These are phyloP conservation scores for Thymelicus sylvestris DNA, from an alignment of 2,888 invertebrate species.

Conservation along the genomic window DNA sequence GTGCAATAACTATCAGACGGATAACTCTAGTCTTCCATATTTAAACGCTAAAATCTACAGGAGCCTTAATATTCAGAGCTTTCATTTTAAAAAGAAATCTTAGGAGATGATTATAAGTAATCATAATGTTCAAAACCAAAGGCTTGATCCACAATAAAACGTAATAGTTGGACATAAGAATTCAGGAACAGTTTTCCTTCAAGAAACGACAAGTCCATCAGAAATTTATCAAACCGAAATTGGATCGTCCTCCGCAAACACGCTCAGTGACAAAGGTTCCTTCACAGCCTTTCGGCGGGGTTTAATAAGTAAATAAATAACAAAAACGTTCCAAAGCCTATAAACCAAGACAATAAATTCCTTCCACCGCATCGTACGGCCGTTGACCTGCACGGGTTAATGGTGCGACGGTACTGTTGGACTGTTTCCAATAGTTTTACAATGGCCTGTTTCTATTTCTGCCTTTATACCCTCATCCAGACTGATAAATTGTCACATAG, in stretches of 20 bases:
- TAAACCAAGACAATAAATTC: slow-evolving; percentile 25
- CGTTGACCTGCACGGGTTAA: slow-evolving; percentile 27
- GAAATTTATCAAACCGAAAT: slow-evolving; percentile 1
- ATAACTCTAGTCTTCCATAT: too few species aligned
- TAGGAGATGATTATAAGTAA: too few species aligned
- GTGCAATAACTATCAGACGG: too few species aligned
- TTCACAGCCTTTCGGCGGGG: background rate
- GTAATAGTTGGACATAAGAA: too few species aligned
- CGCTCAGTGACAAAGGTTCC: background rate
- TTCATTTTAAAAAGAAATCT: too few species aligned
- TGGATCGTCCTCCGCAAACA: slow-evolving; percentile 2
- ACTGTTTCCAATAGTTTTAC: slow-evolving; percentile 35
- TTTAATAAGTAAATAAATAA: slow-evolving; percentile 10
- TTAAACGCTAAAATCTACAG: too few species aligned
- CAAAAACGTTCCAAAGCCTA: background rate
- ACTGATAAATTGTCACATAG: slow-evolving; percentile 32
- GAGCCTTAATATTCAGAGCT: too few species aligned
- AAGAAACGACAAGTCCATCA: background rate
- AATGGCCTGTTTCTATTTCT: slow-evolving; percentile 33
- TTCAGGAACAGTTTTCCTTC: too few species aligned
- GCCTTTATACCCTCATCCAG: slow-evolving; percentile 25
- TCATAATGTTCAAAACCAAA: too few species aligned
- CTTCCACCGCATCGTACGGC: slow-evolving; percentile 22
- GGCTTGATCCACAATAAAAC: too few species aligned
- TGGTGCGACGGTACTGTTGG: slow-evolving; percentile 26